Base-by-base conservation (phyloP, 1,140 invertebrate species). In the Stegodyphus mimosarum region DNA sequence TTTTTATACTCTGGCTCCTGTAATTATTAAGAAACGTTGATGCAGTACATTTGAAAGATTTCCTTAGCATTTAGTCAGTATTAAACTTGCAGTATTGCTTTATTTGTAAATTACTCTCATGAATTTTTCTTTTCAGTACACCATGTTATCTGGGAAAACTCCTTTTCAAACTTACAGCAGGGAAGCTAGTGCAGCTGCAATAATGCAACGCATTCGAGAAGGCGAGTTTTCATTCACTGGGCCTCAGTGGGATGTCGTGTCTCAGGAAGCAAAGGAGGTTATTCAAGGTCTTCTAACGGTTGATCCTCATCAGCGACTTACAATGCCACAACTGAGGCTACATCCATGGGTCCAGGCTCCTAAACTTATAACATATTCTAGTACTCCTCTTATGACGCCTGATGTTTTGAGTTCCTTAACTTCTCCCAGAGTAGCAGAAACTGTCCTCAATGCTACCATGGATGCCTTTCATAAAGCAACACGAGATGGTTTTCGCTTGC, bases 61-160 rank as follows among this genome's bases (percentile, higher is more conserved):
- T 33, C 33, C 33, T 33, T 33, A 33, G 33, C 33, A 33, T 33
- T 33, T 33, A 33, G 33, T 3, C 33, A 33, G 33, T 33, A 33
- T 33, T 33, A 33, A 33, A 33, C 3, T 33, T 33, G 33, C 3
- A 33, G 33, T 33, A 33, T 33, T 33, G 33, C 33, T 33, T 33
- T 33, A 33, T 33, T 33, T 33, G 33, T 33, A 33, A 33, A 33
- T 33, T 33, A 33, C 33, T 33, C 33, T 33, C 33, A 33, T 33
- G 3, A 33, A 33, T 33, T 33, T 48, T 48, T 51, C 74, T 64
- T 72, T 73, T 33, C 64, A 94, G 92, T 98, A 96, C 89, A 96
- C 95, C 7, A 96, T 98, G 94, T 89, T 98, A 9, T 95, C 94
- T 87, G 96, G 96, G 0, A 93, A 93, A 87, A 95, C 95, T 2